Percentiles rank a stretch among this genome's conserved stretches.
These are phyloP conservation scores for Neodontobutis hainanensis DNA, from an alignment of 2,113 vertebrate species.

Conservation along the genomic window DNA sequence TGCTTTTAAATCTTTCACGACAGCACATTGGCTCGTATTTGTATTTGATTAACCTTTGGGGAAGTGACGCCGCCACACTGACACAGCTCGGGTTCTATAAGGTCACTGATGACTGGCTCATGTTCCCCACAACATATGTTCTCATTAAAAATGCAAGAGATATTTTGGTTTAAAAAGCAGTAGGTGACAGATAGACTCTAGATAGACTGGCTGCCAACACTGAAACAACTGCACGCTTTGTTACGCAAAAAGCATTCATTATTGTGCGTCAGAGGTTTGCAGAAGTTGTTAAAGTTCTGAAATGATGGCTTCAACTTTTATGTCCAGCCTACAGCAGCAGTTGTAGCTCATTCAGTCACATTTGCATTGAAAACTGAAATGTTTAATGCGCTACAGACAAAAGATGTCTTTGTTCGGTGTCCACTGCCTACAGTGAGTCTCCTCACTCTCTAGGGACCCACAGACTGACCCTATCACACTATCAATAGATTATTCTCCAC, in stretches of 20 bases:
- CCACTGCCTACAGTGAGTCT: not conserved
- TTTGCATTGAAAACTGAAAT: not conserved
- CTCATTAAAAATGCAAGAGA: slow-evolving; percentile 8
- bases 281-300: not conserved
- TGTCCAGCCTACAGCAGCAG: not conserved
- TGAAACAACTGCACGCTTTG: slow-evolving; percentile 32
- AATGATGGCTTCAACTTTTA: not conserved
- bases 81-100: not conserved
- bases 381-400: not conserved
- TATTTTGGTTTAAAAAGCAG: slow-evolving; percentile 1
- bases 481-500: not conserved
- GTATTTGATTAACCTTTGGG: not conserved
- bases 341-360: not conserved
- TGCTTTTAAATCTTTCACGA: not conserved
- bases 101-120: not conserved
- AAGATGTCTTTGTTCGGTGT: not conserved
- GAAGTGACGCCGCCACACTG: not conserved
- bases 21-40: too few relatives aligned
- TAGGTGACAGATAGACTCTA: slow-evolving; percentile 16
- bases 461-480: not conserved
- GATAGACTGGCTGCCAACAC: slow-evolving; percentile 11
- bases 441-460: not conserved
- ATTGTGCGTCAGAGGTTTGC: not conserved
- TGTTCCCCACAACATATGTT: slow-evolving; percentile 7
- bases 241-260: not conserved